phyloP scores from a whole-genome alignment of 2,113 vertebrate genomes.

The Oostethus manadensis region DNA sequence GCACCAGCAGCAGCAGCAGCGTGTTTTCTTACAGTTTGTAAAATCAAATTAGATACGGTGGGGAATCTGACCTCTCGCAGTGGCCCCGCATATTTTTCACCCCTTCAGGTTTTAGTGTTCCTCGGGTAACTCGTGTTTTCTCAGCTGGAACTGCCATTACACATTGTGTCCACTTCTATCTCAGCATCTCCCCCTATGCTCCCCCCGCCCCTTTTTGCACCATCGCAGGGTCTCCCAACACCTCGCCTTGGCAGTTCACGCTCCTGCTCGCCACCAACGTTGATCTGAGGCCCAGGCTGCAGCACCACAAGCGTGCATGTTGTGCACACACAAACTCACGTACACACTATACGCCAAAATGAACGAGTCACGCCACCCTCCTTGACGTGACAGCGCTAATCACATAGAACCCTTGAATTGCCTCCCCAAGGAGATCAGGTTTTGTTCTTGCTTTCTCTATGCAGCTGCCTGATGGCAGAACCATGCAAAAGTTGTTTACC shows the following conservation, averaged over 20 bases:
- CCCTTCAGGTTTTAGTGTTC: conserved; percentile 73
- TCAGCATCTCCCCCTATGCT: conserved; percentile 54
- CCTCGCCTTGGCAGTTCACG: conserved; percentile 35
- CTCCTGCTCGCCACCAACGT: conserved; percentile 48
- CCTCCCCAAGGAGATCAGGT: conserved; percentile 2
- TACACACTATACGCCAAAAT: background rate
- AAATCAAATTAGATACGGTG: conserved; percentile 79
- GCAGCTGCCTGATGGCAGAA: background rate
- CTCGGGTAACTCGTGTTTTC: conserved; percentile 74
- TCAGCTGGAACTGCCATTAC: conserved; percentile 77
- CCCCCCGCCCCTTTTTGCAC: conserved; percentile 6
- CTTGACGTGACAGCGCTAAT: conserved; percentile 30
- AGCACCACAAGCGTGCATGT: conserved; percentile 25
- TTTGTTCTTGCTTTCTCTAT: conserved; percentile 1
- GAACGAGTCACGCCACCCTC: conserved; percentile 6
- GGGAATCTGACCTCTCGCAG: conserved; percentile 74
- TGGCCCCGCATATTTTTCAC: conserved; percentile 70
- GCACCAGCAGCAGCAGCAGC: conserved; percentile 55
- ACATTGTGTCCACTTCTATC: conserved; percentile 65
- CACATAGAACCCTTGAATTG: conserved; percentile 8
- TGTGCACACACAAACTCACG: conserved; percentile 10
- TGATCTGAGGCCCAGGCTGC: conserved; percentile 46
- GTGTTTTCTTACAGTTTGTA: conserved; percentile 77
- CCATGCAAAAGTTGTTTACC: background rate
- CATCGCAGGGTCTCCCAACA: conserved; percentile 16